phyloP scores from a whole-genome alignment of 1,140 invertebrate genomes.

The Armadillidium nasatum region DNA sequence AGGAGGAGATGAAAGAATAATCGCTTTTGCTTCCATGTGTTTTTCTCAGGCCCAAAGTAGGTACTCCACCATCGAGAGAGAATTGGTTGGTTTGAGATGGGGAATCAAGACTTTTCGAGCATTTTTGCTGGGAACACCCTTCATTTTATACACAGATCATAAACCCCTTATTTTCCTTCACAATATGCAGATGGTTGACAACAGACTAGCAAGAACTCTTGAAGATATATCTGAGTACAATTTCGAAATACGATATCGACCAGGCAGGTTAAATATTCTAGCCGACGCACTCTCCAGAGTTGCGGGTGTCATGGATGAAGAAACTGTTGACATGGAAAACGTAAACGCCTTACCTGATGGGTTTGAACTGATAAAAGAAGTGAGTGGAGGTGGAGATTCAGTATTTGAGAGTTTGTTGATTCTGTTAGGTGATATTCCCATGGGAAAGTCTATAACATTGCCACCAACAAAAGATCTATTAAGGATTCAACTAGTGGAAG shows the following conservation, averaged over 20 bases:
- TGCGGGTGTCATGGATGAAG: no score
- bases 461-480: not conserved
- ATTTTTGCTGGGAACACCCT: conserved; percentile 11
- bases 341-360: no score
- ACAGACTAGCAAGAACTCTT: not conserved
- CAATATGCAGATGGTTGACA: conserved; percentile 3
- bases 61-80: conserved; percentile 12
- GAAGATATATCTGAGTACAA: not conserved
- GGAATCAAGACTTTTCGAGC: conserved; percentile 6
- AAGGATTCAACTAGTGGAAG: not conserved
- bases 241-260: not conserved
- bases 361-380: no score
- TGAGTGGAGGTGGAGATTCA: not conserved
- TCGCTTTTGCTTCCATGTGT: no score
- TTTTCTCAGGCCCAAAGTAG: conserved; percentile 10
- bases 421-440: not conserved
- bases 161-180: not conserved
- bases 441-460: not conserved
- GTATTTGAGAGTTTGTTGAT: not conserved
- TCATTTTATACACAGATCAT: conserved; percentile 12
- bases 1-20: no score
- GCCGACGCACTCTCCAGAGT: not conserved
- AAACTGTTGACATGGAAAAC: no score
- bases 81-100: not conserved
- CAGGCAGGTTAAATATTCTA: not conserved